Evolutionary conservation across 2,113 vertebrate genomes (phyloP).

Genomic region (Paedocypris sp.): DNA sequence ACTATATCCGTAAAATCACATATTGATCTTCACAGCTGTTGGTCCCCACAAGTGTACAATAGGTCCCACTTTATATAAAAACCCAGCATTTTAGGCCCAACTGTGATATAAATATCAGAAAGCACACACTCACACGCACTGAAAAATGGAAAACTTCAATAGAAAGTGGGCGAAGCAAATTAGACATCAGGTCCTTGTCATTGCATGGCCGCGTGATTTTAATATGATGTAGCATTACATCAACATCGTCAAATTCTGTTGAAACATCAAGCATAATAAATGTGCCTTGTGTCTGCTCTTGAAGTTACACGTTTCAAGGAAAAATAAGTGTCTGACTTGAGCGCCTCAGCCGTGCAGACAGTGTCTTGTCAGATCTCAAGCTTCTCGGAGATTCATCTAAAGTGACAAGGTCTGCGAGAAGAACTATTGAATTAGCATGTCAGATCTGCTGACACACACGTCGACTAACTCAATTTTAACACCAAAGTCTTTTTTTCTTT

Average conservation of each 20-base stretch:
- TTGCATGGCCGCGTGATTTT: not conserved
- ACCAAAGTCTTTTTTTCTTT: slow-evolving; percentile 14
- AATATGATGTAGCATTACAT: not conserved
- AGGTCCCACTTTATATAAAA: too few species aligned
- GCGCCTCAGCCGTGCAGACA: not conserved
- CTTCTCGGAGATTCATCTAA: slow-evolving; percentile 23
- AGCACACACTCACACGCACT: too few species aligned
- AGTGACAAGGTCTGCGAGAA: slow-evolving; percentile 25
- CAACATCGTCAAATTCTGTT: not conserved
- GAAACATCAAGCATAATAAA: not conserved
- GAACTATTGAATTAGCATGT: slow-evolving; percentile 35
- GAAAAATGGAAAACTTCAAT: too few species aligned
- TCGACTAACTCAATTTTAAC: slow-evolving; percentile 28
- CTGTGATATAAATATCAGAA: too few species aligned
- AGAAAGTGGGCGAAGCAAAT: not conserved
- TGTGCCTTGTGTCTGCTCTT: not conserved
- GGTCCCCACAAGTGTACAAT: too few species aligned
- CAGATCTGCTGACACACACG: slow-evolving; percentile 36
- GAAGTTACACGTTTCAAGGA: not conserved
- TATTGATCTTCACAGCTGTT: too few species aligned
- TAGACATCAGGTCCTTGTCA: not conserved
- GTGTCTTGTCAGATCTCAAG: slow-evolving; percentile 6
- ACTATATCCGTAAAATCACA: too few species aligned
- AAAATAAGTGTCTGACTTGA: not conserved
- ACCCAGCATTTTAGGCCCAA: too few species aligned